Base-by-base conservation (phyloP, 2,797 vertebrate species). In the Odontamblyopus rebecca region DNA sequence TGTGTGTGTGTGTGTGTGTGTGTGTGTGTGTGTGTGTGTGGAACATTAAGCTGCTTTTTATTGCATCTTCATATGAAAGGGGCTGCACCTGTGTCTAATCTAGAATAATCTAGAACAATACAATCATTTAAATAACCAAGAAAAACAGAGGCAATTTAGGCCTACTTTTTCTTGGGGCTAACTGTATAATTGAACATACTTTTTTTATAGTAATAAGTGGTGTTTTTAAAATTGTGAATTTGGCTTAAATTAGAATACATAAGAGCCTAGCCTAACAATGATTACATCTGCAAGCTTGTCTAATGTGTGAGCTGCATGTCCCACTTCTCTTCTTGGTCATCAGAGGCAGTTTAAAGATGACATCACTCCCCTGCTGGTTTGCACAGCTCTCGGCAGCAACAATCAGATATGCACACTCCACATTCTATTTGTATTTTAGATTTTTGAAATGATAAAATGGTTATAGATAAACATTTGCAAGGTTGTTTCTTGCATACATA, bases 41-140 rank as follows among this genome's bases (percentile, higher is more conserved):
- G 76, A 72, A 73, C 78, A 23, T 79, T 83, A 89, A 92, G 86
- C 88, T 74, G 88, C 65, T 88, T 85, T 91, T 92, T 92, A 91
- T 91, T 90, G 88, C 65, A 57, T 30, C 64, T 73, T 88, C 83
- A 85, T 77, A 72, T 50, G 80, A 81, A 80, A 86, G 60, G 83
- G 75, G 83, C 80, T 76, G 87, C 84, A 85, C 48, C 83, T 60
- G 85, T 78, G 57, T 79, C 85, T 87, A 88, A 85, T 89, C 83
- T 71, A 65, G 63, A 74, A 77, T 87, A 88, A 85, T 89, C 83
- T 71, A 65, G 63, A 74, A 77, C 74, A 84, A 84, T 77, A 82
- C 82, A 82, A 85, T 75, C 27, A 59, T 59, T 90, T 13, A 59
- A 92, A 92, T 89, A 91, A 92, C 87, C 79, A 75, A 73, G 71